These are phyloP conservation scores for Melanotaenia parkinsoni DNA, from an alignment of 2,797 vertebrate species.

Conservation along the genomic window DNA sequence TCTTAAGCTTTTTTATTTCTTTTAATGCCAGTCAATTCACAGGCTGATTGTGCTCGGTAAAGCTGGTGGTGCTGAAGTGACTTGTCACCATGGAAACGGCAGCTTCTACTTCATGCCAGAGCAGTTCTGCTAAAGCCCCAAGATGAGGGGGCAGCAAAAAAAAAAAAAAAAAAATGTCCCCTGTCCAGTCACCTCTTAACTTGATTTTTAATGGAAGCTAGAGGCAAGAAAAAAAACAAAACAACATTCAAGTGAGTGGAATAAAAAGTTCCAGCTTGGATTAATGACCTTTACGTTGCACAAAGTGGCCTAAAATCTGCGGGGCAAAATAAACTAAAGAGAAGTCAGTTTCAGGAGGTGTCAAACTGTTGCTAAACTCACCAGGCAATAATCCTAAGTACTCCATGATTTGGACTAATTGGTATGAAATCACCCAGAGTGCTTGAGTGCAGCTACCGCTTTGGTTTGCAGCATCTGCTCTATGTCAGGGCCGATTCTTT, in stretches of 20 bases:
- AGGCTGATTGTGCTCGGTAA: slow-evolving; percentile 63
- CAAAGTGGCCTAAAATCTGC: slow-evolving; percentile 55
- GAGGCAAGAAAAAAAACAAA: slow-evolving; percentile 18
- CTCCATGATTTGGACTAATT: slow-evolving; percentile 84
- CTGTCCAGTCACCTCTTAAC: slow-evolving; percentile 39
- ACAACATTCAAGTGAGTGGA: slow-evolving; percentile 29
- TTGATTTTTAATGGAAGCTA: slow-evolving; percentile 62
- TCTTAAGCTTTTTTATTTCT: slow-evolving; percentile 48
- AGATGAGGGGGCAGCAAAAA: slow-evolving; percentile 59
- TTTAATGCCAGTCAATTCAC: slow-evolving; percentile 54
- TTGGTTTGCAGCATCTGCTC: slow-evolving; percentile 75
- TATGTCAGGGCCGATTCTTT: slow-evolving; percentile 78
- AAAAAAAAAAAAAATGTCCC: slow-evolving; percentile 52
- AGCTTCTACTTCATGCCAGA: slow-evolving; percentile 78
- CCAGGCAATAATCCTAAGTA: slow-evolving; percentile 83
- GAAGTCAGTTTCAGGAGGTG: slow-evolving; percentile 77
- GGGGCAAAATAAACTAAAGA: slow-evolving; percentile 67
- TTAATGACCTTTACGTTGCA: slow-evolving; percentile 62
- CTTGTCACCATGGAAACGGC: slow-evolving; percentile 83
- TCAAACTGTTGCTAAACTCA: slow-evolving; percentile 82
- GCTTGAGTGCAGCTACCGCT: slow-evolving; percentile 79
- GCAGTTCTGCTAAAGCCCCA: slow-evolving; percentile 71
- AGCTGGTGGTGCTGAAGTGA: slow-evolving; percentile 73
- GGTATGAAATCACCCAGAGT: slow-evolving; percentile 82
- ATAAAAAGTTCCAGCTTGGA: slow-evolving; percentile 59